Percentiles rank a stretch among this genome's conserved stretches.
Conservation (phyloP, 2,888 invertebrate species). For the Syrphus vitripennis region DNA sequence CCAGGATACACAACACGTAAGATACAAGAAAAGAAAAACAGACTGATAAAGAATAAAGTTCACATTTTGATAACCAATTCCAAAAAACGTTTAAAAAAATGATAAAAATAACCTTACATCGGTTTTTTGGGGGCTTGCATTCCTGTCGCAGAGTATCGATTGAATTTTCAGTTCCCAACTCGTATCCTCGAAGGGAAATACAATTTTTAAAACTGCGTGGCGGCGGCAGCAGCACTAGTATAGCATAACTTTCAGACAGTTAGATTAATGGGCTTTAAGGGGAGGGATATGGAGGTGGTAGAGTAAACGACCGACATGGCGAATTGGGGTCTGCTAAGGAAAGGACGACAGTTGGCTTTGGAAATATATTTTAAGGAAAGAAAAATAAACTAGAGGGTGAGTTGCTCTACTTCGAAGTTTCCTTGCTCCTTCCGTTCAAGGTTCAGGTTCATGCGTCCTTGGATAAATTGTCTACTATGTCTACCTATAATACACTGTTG, state of each 20-base stretch:
- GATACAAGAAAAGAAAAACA: background rate
- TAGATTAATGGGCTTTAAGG: background rate
- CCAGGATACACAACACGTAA: background rate
- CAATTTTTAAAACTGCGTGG: slow-evolving; percentile 29
- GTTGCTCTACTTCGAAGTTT: slow-evolving; percentile 24
- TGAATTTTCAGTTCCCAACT: background rate
- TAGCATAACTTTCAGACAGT: slow-evolving; percentile 61
- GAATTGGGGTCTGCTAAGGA: too few species aligned
- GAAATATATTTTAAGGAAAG: background rate
- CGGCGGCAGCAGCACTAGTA: background rate
- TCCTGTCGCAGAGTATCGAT: slow-evolving; percentile 18
- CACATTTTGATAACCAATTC: background rate
- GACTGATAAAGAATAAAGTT: background rate
- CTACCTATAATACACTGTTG: slow-evolving; percentile 13
- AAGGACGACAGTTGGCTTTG: background rate
- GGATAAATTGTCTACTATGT: slow-evolving; percentile 26
- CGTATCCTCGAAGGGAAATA: background rate
- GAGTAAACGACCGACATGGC: too few species aligned
- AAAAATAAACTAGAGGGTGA: background rate
- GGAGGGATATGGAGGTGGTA: too few species aligned
- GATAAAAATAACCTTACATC: background rate
- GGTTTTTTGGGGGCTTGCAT: background rate
- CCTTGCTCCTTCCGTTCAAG: slow-evolving; percentile 22
- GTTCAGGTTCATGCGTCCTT: slow-evolving; percentile 39
- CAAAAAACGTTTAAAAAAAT: slow-evolving; percentile 7